Evolutionary conservation across 2,113 vertebrate genomes (phyloP).

Genomic region (Strigops habroptila): DNA sequence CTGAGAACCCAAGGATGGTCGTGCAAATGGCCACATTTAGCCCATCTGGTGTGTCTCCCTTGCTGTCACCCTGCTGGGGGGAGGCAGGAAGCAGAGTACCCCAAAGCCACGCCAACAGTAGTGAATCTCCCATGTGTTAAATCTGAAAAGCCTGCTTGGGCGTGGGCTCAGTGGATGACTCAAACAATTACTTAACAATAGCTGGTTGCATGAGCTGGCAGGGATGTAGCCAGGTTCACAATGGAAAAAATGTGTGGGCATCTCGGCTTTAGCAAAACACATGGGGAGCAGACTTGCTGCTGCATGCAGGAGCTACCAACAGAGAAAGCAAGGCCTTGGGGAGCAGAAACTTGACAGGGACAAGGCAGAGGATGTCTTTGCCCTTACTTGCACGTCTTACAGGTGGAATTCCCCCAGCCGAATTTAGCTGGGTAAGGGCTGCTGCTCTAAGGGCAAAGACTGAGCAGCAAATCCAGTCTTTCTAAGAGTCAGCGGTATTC

Average conservation of each 20-base stretch:
- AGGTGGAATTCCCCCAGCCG: constrained; percentile 61
- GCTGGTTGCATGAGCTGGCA: constrained; percentile 49
- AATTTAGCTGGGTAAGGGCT: constrained; percentile 48
- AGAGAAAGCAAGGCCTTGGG: constrained; percentile 63
- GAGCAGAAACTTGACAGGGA: constrained; percentile 59
- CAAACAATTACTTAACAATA: constrained; percentile 59
- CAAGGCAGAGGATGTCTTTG: constrained; percentile 42
- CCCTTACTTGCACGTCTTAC: constrained; percentile 51
- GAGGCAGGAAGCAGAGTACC: background rate
- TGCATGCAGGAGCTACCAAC: constrained; percentile 43
- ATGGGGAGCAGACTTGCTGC: constrained; percentile 31
- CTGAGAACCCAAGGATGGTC: background rate
- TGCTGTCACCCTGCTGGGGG: background rate
- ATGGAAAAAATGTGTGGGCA: constrained; percentile 61
- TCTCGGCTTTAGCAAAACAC: background rate
- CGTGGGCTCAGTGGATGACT: constrained; percentile 44
- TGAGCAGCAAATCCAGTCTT: constrained; percentile 1
- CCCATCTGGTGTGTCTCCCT: background rate
- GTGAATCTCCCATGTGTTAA: background rate
- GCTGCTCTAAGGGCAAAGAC: background rate
- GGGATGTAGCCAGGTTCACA: constrained; percentile 46
- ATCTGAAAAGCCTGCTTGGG: constrained; percentile 36
- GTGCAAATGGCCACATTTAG: background rate
- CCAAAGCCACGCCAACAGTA: background rate
- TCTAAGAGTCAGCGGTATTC: background rate